Base-by-base conservation (phyloP, 2,113 vertebrate species). In the Rostratula benghalensis region DNA sequence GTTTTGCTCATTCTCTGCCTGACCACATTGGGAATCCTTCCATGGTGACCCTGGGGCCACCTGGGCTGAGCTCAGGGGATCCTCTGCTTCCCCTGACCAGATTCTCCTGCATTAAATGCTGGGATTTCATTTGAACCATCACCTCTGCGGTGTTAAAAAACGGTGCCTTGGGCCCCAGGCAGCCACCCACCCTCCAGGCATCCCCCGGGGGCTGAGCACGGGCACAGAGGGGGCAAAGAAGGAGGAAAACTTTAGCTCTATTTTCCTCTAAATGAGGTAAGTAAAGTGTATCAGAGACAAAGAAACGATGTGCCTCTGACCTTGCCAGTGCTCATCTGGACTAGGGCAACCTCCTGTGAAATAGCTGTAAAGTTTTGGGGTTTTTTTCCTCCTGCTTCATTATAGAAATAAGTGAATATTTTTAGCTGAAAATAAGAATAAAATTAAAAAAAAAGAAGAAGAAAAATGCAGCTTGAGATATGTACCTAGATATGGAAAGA, bases 11-110 rank as follows among this genome's bases (percentile, higher is more conserved):
- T 33, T 64, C 37, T n/a, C 25, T 33, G 4, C 7, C 19, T 17
- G 70, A 7, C 20, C 15, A 2, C 10, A 2, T 11, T 19, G 22
- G 10, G 6, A 43, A 41, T 12, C 3, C 8, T 28, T 14, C 4
- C 2, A 1, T 14, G 28, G 31, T 1, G 31, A 27, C 10, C 15
- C 30, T 8, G 43, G 18, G 35, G n/a, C 76, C 27, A 30, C 1
- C 43, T n/a, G 20, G 60, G 41, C 70, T 19, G 70, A 43, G 13
- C 30, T 33, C 64, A 48, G 56, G n/a, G 77, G 22, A n/a, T 7
- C 11, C 39, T 93, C 39, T 60, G 13, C 54, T 35, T 27, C 7
- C 46, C 63, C 73, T 22, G 28, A 3, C 7, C 43, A n/a, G 3
- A 4, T 13, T 9, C 30, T 77, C 35, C 51, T 43, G 24, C 35